Conservation (phyloP, 2,113 vertebrate species). For the Tauraco erythrolophus region DNA sequence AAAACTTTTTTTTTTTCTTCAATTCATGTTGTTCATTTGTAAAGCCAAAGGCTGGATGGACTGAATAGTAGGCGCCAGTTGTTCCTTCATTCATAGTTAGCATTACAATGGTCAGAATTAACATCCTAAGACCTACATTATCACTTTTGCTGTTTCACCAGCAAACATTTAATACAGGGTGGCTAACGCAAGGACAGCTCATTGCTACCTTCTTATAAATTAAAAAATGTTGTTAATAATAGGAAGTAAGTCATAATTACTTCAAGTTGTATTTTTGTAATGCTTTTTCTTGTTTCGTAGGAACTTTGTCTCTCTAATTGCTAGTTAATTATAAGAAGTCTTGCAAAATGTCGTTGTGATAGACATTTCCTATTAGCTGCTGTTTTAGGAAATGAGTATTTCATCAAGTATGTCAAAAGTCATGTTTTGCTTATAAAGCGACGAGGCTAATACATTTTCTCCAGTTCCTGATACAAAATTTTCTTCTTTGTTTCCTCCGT, state of each 20-base stretch:
- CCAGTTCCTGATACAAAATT: not conserved
- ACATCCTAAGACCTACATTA: conserved; percentile 80
- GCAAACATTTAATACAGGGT: conserved; percentile 70
- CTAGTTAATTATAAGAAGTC: conserved; percentile 26
- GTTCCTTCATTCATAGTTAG: conserved; percentile 81
- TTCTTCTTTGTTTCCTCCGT: not conserved
- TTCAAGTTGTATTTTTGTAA: not conserved
- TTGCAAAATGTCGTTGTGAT: conserved; percentile 18
- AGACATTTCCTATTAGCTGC: conserved; percentile 56
- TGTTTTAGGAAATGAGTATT: conserved; percentile 62
- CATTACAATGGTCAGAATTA: conserved; percentile 88
- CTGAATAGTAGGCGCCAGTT: conserved; percentile 81
- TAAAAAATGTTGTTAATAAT: conserved; percentile 23
- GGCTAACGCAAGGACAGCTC: conserved; percentile 47
- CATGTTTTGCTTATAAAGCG: conserved; percentile 63
- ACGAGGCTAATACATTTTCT: conserved; percentile 17
- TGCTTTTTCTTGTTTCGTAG: not conserved
- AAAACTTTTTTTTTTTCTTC: conserved; percentile 73
- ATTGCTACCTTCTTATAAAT: conserved; percentile 20
- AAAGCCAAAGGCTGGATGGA: conserved; percentile 79
- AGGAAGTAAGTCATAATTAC: not conserved
- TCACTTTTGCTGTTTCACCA: conserved; percentile 74
- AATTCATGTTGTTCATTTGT: conserved; percentile 82
- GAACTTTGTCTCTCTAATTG: not conserved
- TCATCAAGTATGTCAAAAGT: conserved; percentile 38